Conservation (phyloP, 2,113 vertebrate species). For the Grammomys surdaster region DNA sequence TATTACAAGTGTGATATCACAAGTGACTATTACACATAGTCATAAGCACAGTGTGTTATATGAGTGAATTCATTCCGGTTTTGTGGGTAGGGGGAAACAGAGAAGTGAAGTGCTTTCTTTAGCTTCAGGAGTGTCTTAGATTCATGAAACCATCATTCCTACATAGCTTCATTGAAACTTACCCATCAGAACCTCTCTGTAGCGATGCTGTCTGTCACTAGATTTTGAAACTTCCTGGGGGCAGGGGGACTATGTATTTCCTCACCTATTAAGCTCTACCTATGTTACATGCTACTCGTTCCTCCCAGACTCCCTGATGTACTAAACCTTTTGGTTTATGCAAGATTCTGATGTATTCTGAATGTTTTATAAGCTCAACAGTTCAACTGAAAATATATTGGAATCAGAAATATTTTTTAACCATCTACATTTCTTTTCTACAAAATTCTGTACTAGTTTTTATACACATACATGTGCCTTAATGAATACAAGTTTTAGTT, state of each 20-base stretch:
- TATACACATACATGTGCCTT: background rate
- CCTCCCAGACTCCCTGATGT: background rate
- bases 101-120: background rate
- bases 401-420: background rate
- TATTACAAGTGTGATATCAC: too few relatives aligned
- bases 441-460: background rate
- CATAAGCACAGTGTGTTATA: background rate
- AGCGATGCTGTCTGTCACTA: background rate
- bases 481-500: background rate
- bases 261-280: background rate
- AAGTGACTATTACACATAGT: too few relatives aligned
- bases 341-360: background rate
- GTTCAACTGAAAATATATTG: background rate
- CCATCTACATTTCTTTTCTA: background rate
- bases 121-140: background rate
- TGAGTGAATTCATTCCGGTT: background rate
- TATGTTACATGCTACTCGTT: fast-evolving
- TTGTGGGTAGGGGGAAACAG: background rate
- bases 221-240: background rate
- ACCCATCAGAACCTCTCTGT: background rate
- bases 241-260: background rate
- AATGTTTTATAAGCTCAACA: background rate
- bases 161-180: background rate
- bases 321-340: background rate
- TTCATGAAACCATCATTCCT: background rate